phyloP scores from a whole-genome alignment of 2,797 vertebrate genomes.

The Macropus fuliginosus region DNA sequence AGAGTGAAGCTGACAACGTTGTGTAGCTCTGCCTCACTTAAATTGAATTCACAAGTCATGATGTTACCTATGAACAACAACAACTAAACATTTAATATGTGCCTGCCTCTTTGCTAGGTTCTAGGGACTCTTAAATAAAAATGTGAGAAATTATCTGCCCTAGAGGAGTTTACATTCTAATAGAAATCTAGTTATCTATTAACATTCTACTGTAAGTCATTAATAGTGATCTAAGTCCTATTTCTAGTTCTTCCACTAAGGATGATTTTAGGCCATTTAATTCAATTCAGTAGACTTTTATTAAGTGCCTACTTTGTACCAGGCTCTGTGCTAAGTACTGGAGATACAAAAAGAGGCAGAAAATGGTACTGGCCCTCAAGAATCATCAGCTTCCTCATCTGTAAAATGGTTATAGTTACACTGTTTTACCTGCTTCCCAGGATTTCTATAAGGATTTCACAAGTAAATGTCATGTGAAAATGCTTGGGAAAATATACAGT shows the following conservation, averaged over 20 bases:
- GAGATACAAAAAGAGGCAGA: neutral
- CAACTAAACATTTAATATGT: neutral
- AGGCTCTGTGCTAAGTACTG: neutral
- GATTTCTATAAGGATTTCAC: neutral
- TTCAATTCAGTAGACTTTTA: neutral
- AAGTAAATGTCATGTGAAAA: neutral
- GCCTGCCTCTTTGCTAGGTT: neutral
- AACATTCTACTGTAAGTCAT: neutral
- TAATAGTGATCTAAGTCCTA: neutral
- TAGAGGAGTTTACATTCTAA: neutral
- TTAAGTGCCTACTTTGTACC: neutral
- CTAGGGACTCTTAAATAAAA: neutral
- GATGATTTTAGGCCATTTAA: neutral
- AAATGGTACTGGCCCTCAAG: neutral
- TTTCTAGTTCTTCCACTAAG: neutral
- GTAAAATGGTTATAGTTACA: neutral
- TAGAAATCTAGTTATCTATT: neutral
- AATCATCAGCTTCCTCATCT: neutral
- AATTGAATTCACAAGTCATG: neutral
- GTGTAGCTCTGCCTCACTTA: neutral
- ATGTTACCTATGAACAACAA: neutral
- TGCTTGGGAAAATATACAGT: accelerated
- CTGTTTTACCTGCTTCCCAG: neutral
- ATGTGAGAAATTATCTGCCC: neutral
- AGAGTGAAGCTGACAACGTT: neutral